phyloP scores from a whole-genome alignment of 2,797 vertebrate species.

The Gymnothorax javanicus region DNA sequence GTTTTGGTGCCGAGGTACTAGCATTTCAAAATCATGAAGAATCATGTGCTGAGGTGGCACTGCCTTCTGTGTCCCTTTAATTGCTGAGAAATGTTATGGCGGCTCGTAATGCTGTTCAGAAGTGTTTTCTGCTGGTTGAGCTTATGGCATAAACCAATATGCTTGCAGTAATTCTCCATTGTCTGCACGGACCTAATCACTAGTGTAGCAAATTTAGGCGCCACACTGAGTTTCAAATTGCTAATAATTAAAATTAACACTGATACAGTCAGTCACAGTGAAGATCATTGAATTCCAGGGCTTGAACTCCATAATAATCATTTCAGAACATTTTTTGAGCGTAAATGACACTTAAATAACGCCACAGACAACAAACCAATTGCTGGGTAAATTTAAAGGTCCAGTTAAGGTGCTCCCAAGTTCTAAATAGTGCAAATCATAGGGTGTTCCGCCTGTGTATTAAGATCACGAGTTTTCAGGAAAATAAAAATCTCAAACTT shows the following conservation, averaged over 20 bases:
- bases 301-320: background rate
- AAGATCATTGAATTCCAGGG: background rate
- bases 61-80: conserved; percentile 30
- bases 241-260: background rate
- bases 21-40: background rate
- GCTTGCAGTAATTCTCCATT: conserved; percentile 45
- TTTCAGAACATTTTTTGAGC: background rate
- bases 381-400: no score
- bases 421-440: background rate
- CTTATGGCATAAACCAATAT: conserved; percentile 46
- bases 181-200: conserved; percentile 48
- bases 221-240: conserved; percentile 39
- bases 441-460: no score
- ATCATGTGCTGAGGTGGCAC: conserved; percentile 44
- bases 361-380: background rate
- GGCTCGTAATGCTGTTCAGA: background rate
- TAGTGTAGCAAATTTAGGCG: conserved; percentile 63
- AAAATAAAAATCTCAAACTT: background rate
- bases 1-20: background rate
- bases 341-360: background rate
- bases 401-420: background rate
- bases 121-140: conserved; percentile 27
- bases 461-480: background rate
- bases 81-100: background rate
- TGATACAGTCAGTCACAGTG: background rate